Evolutionary conservation across 2,797 vertebrate species (phyloP).

Genomic region (Acipenser oxyrinchus): DNA sequence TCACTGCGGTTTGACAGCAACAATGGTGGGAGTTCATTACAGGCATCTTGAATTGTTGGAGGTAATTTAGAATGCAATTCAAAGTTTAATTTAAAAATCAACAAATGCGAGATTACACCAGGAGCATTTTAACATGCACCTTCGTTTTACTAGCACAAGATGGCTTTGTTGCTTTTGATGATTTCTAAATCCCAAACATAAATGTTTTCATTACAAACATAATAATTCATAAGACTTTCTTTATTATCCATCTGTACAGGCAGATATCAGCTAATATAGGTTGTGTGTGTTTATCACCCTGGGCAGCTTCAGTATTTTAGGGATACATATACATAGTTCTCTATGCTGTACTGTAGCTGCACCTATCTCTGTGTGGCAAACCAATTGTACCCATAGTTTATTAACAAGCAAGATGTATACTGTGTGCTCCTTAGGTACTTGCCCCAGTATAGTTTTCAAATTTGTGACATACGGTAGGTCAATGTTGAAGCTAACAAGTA

Average conservation of each 20-base stretch:
- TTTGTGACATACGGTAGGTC: too few species aligned
- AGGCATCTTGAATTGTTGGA: conserved; percentile 77
- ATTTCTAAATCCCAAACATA: conserved; percentile 69
- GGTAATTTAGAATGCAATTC: conserved; percentile 82
- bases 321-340: too few species aligned
- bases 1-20: conserved; percentile 64
- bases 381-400: too few species aligned
- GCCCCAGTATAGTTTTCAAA: too few species aligned
- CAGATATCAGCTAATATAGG: conserved; percentile 8
- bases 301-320: too few species aligned
- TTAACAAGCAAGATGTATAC: too few species aligned
- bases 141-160: conserved; percentile 70
- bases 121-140: conserved; percentile 76
- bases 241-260: conserved; percentile 1
- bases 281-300: too few species aligned
- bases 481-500: too few species aligned
- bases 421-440: too few species aligned
- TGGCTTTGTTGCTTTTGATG: conserved; percentile 58
- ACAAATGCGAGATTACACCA: conserved; percentile 75
- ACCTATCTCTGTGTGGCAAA: too few species aligned
- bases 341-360: too few species aligned
- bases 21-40: conserved; percentile 72
- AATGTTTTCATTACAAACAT: conserved; percentile 80
- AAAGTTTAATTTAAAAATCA: conserved; percentile 85
- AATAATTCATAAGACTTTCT: conserved; percentile 60